phyloP scores from a whole-genome alignment of 2,113 vertebrate species.

The Oreochromis tanganicae region DNA sequence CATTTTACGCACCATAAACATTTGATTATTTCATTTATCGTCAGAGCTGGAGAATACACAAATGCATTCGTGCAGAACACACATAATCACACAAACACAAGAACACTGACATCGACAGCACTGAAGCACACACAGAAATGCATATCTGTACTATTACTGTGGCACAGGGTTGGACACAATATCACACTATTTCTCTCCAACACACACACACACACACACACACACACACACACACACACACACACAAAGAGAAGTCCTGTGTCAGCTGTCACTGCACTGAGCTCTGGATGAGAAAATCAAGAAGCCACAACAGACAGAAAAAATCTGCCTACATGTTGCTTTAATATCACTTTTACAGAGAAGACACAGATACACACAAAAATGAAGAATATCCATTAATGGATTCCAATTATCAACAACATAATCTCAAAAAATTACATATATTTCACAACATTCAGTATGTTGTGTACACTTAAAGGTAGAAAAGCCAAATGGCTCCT shows the following conservation, averaged over 20 bases:
- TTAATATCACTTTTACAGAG: background rate
- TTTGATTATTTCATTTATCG: constrained; percentile 49
- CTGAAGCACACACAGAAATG: background rate
- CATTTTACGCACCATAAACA: constrained; percentile 42
- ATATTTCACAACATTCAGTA: background rate
- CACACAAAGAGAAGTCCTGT: background rate
- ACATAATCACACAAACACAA: background rate
- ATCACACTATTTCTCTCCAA: background rate
- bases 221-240: background rate
- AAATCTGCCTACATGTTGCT: background rate
- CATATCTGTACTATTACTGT: background rate
- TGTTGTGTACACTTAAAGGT: background rate
- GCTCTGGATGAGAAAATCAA: background rate
- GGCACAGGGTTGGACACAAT: background rate
- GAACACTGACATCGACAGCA: background rate
- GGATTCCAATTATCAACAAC: background rate
- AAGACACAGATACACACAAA: background rate
- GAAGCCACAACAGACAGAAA: background rate
- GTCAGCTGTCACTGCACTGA: background rate
- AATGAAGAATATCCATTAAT: background rate
- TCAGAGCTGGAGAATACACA: background rate
- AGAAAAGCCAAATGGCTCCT: no score
- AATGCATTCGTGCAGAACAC: background rate
- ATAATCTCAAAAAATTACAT: background rate
- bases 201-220: background rate